A percentile compares a stretch with the other conserved stretches of the same genome.
Conservation (phyloP, 2,888 invertebrate species). For the Epinotia brunnichana region DNA sequence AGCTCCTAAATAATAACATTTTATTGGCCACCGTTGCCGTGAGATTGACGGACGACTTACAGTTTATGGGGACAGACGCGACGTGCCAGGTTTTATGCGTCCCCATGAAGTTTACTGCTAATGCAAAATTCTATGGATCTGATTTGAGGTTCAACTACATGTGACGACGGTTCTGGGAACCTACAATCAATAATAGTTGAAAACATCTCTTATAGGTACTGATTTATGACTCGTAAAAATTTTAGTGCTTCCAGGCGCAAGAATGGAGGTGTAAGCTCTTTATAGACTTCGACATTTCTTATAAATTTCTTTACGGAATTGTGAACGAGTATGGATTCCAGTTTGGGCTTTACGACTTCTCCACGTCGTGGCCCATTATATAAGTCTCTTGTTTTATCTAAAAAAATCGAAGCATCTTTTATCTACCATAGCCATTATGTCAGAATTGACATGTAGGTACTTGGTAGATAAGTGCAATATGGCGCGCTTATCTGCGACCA, state of each 20-base stretch:
- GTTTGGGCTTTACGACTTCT: neutral
- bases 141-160: conserved; percentile 49
- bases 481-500: conserved; percentile 52
- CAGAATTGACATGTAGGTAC: conserved; percentile 47
- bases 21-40: conserved; percentile 73
- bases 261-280: conserved; percentile 13
- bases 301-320: conserved; percentile 16
- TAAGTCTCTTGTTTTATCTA: conserved; percentile 15
- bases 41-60: conserved; percentile 74
- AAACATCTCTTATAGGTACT: conserved; percentile 30
- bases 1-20: conserved; percentile 80
- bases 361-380: neutral
- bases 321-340: conserved; percentile 2
- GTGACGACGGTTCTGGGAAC: conserved; percentile 37
- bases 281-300: conserved; percentile 20
- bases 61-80: conserved; percentile 70
- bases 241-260: conserved; percentile 32
- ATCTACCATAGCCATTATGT: conserved; percentile 14
- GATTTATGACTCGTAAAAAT: conserved; percentile 40
- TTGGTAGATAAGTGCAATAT: conserved; percentile 43
- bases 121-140: conserved; percentile 59
- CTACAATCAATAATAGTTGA: conserved; percentile 35
- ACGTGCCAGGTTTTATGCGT: conserved; percentile 71
- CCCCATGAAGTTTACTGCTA: conserved; percentile 73
- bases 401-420: neutral